Conservation (phyloP, 2,888 invertebrate genomes). For the Mythimna vitellina region DNA sequence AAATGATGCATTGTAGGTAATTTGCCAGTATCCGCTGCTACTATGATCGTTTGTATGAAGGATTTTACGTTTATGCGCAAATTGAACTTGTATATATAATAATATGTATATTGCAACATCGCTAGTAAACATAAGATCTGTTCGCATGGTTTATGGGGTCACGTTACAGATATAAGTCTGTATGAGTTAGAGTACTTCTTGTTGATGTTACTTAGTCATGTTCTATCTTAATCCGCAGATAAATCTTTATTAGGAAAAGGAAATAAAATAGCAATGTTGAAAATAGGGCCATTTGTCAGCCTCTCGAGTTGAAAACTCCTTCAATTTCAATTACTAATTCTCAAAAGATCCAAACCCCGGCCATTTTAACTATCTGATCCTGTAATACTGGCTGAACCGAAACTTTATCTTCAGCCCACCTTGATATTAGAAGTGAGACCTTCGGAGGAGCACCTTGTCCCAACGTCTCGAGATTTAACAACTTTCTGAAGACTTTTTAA, state of each 20-base stretch:
- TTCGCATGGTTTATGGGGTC: conserved; percentile 43
- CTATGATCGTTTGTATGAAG: conserved; percentile 48
- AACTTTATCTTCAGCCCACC: conserved; percentile 67
- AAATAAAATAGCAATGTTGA: conserved; percentile 36
- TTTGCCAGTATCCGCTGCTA: conserved; percentile 47
- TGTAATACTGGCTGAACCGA: conserved; percentile 62
- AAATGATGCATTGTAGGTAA: conserved; percentile 50
- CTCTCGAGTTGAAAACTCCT: conserved; percentile 51
- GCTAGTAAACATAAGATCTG: conserved; percentile 34
- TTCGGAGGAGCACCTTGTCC: conserved; percentile 73
- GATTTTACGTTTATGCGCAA: conserved; percentile 48
- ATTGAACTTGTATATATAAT: conserved; percentile 43
- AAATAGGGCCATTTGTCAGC: conserved; percentile 53
- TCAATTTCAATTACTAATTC: conserved; percentile 65
- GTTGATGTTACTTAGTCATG: conserved; percentile 27
- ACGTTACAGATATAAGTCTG: conserved; percentile 37
- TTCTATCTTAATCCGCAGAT: conserved; percentile 29
- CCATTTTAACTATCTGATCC: conserved; percentile 68
- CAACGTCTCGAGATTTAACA: conserved; percentile 78
- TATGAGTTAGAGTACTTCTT: conserved; percentile 29
- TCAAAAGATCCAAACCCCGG: conserved; percentile 50
- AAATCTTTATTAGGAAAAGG: conserved; percentile 19
- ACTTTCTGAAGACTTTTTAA: conserved; percentile 78
- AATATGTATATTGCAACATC: conserved; percentile 34
- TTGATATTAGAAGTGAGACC: conserved; percentile 76